phyloP scores from a whole-genome alignment of 1,140 invertebrate genomes.

The Coenobita brevimanus region DNA sequence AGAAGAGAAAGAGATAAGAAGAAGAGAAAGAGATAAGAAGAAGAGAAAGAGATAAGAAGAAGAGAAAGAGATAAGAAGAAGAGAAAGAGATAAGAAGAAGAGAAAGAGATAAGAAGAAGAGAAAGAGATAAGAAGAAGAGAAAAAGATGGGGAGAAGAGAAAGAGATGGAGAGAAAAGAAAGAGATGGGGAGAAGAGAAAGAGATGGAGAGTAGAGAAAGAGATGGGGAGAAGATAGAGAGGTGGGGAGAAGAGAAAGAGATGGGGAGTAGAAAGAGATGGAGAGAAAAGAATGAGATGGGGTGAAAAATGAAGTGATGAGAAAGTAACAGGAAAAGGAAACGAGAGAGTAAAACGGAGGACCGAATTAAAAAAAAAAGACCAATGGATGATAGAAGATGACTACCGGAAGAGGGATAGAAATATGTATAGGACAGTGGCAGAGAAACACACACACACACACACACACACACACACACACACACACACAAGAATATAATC shows the following conservation, averaged over 20 bases:
- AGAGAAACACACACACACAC: no score
- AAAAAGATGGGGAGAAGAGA: background rate
- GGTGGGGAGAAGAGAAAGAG: background rate
- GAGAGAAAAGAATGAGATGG: background rate
- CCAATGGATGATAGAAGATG: background rate
- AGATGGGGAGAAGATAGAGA: background rate
- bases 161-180: background rate
- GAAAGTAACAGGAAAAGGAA: background rate
- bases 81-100: no score
- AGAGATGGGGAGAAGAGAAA: background rate
- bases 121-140: background rate
- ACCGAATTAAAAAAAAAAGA: background rate
- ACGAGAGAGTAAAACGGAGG: background rate
- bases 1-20: no score
- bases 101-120: background rate
- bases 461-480: no score
- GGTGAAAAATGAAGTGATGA: background rate
- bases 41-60: no score
- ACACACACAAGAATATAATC: background rate
- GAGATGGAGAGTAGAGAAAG: no score
- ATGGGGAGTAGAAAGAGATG: no score
- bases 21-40: no score
- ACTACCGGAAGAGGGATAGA: background rate
- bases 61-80: no score
- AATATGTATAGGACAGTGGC: no score